These are phyloP conservation scores for Zelleria hepariella DNA, from an alignment of 2,888 invertebrate genomes.

Conservation along the genomic window DNA sequence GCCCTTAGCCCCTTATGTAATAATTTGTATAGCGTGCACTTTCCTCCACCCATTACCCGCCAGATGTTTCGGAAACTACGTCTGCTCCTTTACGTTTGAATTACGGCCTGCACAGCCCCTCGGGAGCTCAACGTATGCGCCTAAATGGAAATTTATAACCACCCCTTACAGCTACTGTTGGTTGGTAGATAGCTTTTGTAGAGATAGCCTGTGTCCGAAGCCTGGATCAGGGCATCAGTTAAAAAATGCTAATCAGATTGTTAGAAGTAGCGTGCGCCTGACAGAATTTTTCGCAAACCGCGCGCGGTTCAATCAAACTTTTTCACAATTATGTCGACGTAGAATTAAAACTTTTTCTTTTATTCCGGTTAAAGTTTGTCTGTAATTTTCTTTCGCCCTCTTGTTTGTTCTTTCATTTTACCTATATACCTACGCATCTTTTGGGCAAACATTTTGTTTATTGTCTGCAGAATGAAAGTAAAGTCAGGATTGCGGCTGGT, in stretches of 20 bases:
- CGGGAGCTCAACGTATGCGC: constrained; percentile 35
- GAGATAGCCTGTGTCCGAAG: no score
- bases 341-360: background rate
- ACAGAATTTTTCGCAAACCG: background rate
- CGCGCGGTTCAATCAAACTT: background rate
- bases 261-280: background rate
- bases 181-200: background rate
- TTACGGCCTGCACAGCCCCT: constrained; percentile 32
- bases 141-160: constrained; percentile 52
- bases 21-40: background rate
- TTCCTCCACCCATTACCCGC: constrained; percentile 10
- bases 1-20: background rate
- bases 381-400: background rate
- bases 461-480: constrained; percentile 82
- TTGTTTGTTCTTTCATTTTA: background rate
- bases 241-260: background rate
- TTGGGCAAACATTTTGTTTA: constrained; percentile 7
- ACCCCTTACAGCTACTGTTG: constrained; percentile 16
- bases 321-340: background rate
- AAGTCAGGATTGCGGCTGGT: constrained; percentile 89
- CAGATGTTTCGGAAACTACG: constrained; percentile 47
- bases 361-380: background rate
- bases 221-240: no score
- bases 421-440: background rate
- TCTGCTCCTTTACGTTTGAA: constrained; percentile 42